Conservation (phyloP, 1,140 invertebrate species). For the Dendrolimus kikuchii region DNA sequence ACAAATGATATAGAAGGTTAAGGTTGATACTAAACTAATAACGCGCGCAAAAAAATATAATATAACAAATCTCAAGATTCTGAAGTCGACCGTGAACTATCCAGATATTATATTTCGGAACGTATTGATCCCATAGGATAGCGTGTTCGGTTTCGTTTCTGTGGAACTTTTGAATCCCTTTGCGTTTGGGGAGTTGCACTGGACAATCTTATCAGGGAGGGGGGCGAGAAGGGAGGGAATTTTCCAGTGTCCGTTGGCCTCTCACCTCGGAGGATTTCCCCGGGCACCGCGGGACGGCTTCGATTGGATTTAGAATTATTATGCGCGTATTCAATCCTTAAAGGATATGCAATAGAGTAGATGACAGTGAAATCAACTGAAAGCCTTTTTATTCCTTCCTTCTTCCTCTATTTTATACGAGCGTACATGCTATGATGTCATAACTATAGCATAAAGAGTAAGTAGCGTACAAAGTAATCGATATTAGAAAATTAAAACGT, state of each 20-base stretch:
- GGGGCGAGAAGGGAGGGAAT: constrained; percentile 39
- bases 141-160: constrained; percentile 61
- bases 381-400: neutral
- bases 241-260: constrained; percentile 60
- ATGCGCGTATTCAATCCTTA: constrained; percentile 39
- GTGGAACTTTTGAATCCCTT: constrained; percentile 66
- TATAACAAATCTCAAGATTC: constrained; percentile 24
- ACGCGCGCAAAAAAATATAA: constrained; percentile 31
- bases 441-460: too few species aligned
- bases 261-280: constrained; percentile 64
- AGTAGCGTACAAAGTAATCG: too few species aligned
- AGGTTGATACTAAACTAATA: constrained; percentile 27
- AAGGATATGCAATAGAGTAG: constrained; percentile 26
- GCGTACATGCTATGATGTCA: too few species aligned
- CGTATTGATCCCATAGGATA: constrained; percentile 63
- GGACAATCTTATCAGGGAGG: constrained; percentile 65
- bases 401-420: too few species aligned
- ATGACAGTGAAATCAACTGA: neutral
- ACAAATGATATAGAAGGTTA: constrained; percentile 1
- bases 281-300: constrained; percentile 28
- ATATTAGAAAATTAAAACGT: too few species aligned
- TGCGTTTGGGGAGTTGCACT: constrained; percentile 65
- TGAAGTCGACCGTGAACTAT: constrained; percentile 42
- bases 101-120: constrained; percentile 63
- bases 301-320: constrained; percentile 63